Evolutionary conservation across 2,797 vertebrate species (phyloP).

Genomic region (Otolemur crassicaudatus): DNA sequence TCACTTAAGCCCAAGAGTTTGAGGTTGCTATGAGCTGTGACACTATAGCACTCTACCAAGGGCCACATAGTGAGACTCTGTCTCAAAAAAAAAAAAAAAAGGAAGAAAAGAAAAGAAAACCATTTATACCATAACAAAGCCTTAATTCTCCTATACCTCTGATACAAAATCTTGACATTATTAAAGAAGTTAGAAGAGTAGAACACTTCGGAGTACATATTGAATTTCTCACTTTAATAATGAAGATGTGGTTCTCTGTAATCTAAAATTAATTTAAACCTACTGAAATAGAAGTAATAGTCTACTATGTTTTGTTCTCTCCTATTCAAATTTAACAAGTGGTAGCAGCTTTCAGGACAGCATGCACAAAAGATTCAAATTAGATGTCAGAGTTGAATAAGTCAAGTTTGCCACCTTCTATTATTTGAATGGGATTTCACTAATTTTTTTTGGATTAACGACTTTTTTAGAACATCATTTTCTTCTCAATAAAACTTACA

Average conservation of each 20-base stretch:
- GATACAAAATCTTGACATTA: background rate
- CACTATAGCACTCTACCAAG: no score
- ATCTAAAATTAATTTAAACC: slow-evolving; percentile 67
- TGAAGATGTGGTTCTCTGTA: slow-evolving; percentile 54
- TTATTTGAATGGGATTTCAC: slow-evolving; percentile 14
- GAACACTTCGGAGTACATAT: background rate
- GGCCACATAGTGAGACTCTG: no score
- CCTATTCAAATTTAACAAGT: slow-evolving; percentile 63
- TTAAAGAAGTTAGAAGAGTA: slow-evolving; percentile 40
- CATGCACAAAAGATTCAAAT: slow-evolving; percentile 70
- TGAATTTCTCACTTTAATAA: slow-evolving; percentile 75
- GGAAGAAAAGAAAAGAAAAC: slow-evolving; percentile 24
- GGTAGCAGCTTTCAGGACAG: slow-evolving; percentile 62
- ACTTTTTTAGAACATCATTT: background rate
- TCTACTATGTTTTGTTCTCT: slow-evolving; percentile 60
- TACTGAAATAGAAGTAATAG: slow-evolving; percentile 64
- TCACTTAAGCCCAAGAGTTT: no score
- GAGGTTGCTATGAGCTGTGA: no score
- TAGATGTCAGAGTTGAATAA: slow-evolving; percentile 65
- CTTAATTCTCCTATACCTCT: slow-evolving; percentile 28
- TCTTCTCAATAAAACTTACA: slow-evolving; percentile 29
- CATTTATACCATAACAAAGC: slow-evolving; percentile 35
- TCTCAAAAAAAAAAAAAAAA: no score
- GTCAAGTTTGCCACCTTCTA: slow-evolving; percentile 40
- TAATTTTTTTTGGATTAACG: slow-evolving; percentile 32